Evolutionary conservation across 2,888 invertebrate genomes (phyloP).

Genomic region (Eupithecia subfuscata): DNA sequence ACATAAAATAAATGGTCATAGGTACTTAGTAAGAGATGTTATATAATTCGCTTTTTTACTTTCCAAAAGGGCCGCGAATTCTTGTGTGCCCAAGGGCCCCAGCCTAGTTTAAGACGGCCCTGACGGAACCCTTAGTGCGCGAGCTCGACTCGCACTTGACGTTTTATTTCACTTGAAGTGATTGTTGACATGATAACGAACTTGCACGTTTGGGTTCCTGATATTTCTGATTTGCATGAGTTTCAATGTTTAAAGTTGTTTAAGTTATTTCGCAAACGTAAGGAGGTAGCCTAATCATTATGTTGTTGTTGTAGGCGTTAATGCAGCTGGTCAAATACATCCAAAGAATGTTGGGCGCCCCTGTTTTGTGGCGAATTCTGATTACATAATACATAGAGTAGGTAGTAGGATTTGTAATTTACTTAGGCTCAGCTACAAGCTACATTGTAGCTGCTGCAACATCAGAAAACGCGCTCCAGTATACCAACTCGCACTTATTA

Average conservation of each 20-base stretch:
- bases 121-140: no score
- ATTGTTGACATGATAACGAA: not conserved
- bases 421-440: not conserved
- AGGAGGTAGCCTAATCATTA: not conserved
- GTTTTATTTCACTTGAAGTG: no score
- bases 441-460: not conserved
- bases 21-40: no score
- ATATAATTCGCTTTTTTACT: no score
- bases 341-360: not conserved
- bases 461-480: not conserved
- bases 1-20: no score
- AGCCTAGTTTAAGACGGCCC: no score
- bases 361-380: not conserved
- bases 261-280: not conserved
- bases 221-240: not conserved
- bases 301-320: constrained; percentile 1
- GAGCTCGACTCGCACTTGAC: no score
- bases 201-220: not conserved
- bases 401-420: not conserved
- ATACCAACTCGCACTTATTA: not conserved
- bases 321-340: constrained; percentile 7
- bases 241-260: not conserved
- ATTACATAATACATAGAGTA: not conserved
- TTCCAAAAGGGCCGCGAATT: no score
- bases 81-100: no score